Evolutionary conservation across 2,888 invertebrate genomes (phyloP), one percentile per base, ranked within the genome.

Genomic region (Euproctis similis): DNA sequence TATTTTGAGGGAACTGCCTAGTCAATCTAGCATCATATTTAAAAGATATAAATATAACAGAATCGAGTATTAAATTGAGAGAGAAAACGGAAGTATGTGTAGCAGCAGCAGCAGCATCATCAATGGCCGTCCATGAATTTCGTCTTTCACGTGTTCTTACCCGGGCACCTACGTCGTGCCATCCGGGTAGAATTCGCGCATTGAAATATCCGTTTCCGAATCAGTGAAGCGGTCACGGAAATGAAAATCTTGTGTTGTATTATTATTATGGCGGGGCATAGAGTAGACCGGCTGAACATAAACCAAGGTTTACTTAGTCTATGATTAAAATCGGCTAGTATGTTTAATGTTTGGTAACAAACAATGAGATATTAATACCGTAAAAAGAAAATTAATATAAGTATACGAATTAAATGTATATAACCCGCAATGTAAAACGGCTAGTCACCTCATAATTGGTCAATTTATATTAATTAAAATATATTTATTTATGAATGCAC

Each of bases 181-280:
- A 46, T 57, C 55, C 62, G 57, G 42, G 51, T 49, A 50, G 59
- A 60, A 63, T 67, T 62, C 64, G 59, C 53, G 63, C 64, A 53
- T 53, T 61, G 62, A 62, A 72, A 70, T 65, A 59, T 66, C 57
- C 21, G 11, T 9, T 3, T 10, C 14, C 63, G 64, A 63, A 59
- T 54, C 53, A 51, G 52, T 68, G 71, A 72, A 59, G 64, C 62
- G 62, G 65, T 59, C 63, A 50, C 68, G 72, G 72, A 76, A 77
- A 76, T 74, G 67, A 72, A 72, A 72, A 65, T 59, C 62, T 66
- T 14, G 14, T 14, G 6, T 14, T 14, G 65, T 63, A 63, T 64
- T 28, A 20, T 39, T n/a, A n/a, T n/a, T n/a, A n/a, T n/a, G n/a
- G n/a, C n/a, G n/a, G n/a, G n/a, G n/a, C n/a, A n/a, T n/a, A n/a